A percentile compares a stretch with the other conserved stretches of the same genome.
Conservation (phyloP, 2,113 vertebrate genomes). For the Paradoxurus hermaphroditus region DNA sequence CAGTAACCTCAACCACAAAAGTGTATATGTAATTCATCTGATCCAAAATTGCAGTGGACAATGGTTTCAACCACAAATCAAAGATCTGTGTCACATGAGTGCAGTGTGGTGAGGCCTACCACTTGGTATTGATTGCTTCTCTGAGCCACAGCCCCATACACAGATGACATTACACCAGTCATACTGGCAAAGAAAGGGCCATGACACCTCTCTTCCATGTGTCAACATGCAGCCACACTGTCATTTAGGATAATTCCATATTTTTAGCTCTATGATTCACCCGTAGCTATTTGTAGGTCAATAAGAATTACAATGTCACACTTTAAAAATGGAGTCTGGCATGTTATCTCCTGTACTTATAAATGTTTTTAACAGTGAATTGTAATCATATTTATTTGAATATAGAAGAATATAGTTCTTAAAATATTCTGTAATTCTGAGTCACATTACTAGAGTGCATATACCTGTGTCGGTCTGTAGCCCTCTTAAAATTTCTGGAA, state of each 20-base stretch:
- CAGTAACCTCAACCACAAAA: neutral
- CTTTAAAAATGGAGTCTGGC: neutral
- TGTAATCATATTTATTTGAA: neutral
- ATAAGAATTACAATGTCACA: neutral
- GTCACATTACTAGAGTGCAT: neutral
- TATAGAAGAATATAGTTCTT: neutral
- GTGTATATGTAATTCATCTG: neutral
- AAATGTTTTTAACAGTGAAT: neutral
- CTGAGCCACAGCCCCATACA: neutral
- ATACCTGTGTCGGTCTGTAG: neutral
- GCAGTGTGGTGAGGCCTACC: neutral
- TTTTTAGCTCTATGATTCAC: neutral
- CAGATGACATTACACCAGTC: neutral
- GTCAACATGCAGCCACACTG: neutral
- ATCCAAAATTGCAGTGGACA: conserved; percentile 20
- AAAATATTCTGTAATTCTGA: neutral
- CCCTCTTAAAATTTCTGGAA: neutral
- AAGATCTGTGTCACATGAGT: neutral
- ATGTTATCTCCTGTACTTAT: neutral
- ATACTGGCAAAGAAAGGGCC: neutral
- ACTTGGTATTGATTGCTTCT: neutral
- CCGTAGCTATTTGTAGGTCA: neutral
- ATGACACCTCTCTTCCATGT: neutral
- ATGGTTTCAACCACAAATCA: conserved; percentile 59
- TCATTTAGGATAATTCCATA: neutral